Conservation (phyloP, 2,888 invertebrate genomes). For the Oegoconia quadripuncta region DNA sequence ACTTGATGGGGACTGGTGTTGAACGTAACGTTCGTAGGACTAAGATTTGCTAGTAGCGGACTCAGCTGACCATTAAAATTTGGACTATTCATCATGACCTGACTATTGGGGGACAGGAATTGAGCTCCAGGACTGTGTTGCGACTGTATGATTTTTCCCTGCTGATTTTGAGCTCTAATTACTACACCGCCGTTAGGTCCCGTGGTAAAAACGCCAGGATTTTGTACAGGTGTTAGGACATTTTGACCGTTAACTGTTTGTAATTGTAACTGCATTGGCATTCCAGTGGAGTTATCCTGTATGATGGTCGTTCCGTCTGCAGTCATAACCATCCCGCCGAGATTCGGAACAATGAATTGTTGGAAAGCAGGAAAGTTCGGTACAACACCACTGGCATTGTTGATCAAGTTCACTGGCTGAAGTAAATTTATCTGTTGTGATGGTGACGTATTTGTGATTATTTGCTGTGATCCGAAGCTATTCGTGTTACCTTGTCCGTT, state of each 20-base stretch:
- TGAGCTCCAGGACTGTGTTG: slow-evolving; percentile 85
- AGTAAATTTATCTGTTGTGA: slow-evolving; percentile 84
- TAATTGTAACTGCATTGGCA: slow-evolving; percentile 86
- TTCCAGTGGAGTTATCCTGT: slow-evolving; percentile 82
- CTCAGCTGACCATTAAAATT: slow-evolving; percentile 88
- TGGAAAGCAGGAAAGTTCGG: slow-evolving; percentile 89
- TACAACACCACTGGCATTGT: slow-evolving; percentile 83
- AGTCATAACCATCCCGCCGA: slow-evolving; percentile 91
- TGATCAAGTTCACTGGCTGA: slow-evolving; percentile 90
- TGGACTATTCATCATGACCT: slow-evolving; percentile 87
- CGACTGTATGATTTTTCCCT: slow-evolving; percentile 84
- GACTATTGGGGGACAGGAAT: slow-evolving; percentile 86
- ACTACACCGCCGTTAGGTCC: slow-evolving; percentile 88
- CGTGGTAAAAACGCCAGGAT: slow-evolving; percentile 80
- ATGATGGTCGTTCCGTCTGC: slow-evolving; percentile 88
- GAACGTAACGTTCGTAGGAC: slow-evolving; percentile 83
- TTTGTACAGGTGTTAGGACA: slow-evolving; percentile 86
- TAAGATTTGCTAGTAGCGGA: slow-evolving; percentile 86
- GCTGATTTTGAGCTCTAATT: slow-evolving; percentile 85
- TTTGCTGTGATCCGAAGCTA: slow-evolving; percentile 82
- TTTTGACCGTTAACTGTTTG: slow-evolving; percentile 90
- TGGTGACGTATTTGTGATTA: slow-evolving; percentile 80
- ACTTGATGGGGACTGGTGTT: slow-evolving; percentile 76
- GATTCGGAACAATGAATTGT: slow-evolving; percentile 89
- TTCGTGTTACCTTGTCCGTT: slow-evolving; percentile 83